Evolutionary conservation across 2,113 vertebrate genomes (phyloP).

Genomic region (Heterotis niloticus): DNA sequence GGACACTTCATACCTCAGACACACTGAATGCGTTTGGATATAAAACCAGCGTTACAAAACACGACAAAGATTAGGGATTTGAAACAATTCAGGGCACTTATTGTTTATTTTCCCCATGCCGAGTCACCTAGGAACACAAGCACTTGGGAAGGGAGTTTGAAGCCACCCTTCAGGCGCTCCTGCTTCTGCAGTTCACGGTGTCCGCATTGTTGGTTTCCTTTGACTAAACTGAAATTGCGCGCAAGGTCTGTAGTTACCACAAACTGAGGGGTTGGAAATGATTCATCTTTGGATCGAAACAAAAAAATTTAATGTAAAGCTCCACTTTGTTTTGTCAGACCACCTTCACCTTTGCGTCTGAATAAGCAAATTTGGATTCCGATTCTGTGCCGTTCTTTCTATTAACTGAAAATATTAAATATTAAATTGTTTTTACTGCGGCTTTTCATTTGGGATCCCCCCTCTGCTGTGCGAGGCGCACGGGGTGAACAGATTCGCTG

Average conservation of each 20-base stretch:
- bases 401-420: too few species aligned
- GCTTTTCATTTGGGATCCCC: not conserved
- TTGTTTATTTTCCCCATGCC: not conserved
- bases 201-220: not conserved
- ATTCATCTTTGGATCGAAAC: not conserved
- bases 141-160: not conserved
- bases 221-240: not conserved
- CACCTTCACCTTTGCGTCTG: not conserved
- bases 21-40: not conserved
- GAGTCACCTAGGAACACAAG: not conserved
- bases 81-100: not conserved
- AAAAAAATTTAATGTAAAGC: not conserved
- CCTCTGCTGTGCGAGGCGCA: not conserved
- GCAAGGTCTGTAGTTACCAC: not conserved
- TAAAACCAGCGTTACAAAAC: too few species aligned
- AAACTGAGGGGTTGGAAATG: not conserved
- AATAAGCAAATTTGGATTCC: too few species aligned
- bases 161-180: not conserved
- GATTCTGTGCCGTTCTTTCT: too few species aligned
- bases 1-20: conserved; percentile 1
- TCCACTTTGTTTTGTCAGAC: not conserved
- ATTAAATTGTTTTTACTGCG: conserved; percentile 3
- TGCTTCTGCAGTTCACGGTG: not conserved
- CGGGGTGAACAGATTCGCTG: too few species aligned
- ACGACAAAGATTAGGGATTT: not conserved